These are phyloP conservation scores for Bos taurus DNA, from an alignment of 2,113 vertebrate genomes.

Conservation along the genomic window DNA sequence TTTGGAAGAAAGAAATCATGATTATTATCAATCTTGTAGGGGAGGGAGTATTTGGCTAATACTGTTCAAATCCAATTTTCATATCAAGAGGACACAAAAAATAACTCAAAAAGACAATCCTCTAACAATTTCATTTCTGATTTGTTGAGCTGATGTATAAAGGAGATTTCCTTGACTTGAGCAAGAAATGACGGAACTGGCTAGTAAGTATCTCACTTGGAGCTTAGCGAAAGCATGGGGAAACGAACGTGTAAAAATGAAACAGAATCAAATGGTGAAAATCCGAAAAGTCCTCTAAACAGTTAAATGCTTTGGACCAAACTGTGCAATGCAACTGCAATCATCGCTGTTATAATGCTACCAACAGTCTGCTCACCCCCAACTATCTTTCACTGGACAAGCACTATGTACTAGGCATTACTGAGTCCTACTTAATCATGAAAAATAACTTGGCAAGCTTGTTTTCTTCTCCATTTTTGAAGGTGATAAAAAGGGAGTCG, in stretches of 20 bases:
- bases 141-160: background rate
- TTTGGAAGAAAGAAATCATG: background rate
- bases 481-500: background rate
- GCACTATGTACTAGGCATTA: background rate
- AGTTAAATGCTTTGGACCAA: background rate
- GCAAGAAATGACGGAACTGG: background rate
- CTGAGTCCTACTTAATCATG: background rate
- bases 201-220: background rate
- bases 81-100: background rate
- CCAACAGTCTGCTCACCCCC: background rate
- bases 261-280: background rate
- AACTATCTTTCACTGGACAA: accelerated
- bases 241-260: background rate
- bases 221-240: background rate
- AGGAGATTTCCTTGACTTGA: background rate
- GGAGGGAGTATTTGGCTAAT: background rate
- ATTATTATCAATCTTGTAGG: background rate
- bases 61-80: background rate
- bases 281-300: background rate
- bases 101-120: background rate
- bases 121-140: background rate
- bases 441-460: background rate
- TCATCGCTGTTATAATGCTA: background rate
- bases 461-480: background rate
- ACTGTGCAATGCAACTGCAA: background rate